These are phyloP conservation scores for Sisyra terminalis DNA, from an alignment of 2,888 invertebrate species.

Conservation along the genomic window DNA sequence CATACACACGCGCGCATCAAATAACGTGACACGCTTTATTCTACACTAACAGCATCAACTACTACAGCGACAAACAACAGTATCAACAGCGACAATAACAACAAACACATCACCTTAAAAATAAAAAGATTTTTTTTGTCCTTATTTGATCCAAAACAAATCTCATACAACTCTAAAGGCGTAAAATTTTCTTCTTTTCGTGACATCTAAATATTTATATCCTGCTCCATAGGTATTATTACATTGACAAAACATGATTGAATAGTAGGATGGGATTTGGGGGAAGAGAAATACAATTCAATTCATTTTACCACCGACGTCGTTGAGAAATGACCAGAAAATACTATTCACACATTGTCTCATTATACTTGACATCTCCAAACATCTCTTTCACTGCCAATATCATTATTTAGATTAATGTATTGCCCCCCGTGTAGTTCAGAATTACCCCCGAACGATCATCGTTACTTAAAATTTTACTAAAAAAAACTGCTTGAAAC, in stretches of 20 bases:
- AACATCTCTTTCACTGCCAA: conserved; percentile 30
- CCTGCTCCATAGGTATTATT: too few relatives aligned
- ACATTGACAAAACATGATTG: too few relatives aligned
- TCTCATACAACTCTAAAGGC: neutral
- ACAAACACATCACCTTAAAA: too few relatives aligned
- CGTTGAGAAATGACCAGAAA: conserved; percentile 28
- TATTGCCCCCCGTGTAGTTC: conserved; percentile 27
- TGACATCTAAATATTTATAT: neutral
- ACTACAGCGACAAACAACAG: too few relatives aligned
- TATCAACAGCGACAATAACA: too few relatives aligned
- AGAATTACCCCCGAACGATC: conserved; percentile 19
- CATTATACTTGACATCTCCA: conserved; percentile 30
- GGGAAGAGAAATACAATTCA: neutral
- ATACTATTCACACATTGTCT: conserved; percentile 32
- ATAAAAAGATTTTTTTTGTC: neutral
- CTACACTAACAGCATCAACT: too few relatives aligned
- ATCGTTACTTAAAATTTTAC: neutral
- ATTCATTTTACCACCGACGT: conserved; percentile 15
- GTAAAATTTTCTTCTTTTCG: neutral
- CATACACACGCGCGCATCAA: too few relatives aligned
- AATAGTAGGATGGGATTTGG: too few relatives aligned
- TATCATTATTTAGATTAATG: conserved; percentile 32
- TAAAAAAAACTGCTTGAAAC: too few relatives aligned
- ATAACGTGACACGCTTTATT: too few relatives aligned
- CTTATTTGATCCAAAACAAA: neutral